Evolutionary conservation across 2,888 invertebrate species (phyloP), one percentile per base, ranked within the genome.

Genomic region (Hedychridium roseum): DNA sequence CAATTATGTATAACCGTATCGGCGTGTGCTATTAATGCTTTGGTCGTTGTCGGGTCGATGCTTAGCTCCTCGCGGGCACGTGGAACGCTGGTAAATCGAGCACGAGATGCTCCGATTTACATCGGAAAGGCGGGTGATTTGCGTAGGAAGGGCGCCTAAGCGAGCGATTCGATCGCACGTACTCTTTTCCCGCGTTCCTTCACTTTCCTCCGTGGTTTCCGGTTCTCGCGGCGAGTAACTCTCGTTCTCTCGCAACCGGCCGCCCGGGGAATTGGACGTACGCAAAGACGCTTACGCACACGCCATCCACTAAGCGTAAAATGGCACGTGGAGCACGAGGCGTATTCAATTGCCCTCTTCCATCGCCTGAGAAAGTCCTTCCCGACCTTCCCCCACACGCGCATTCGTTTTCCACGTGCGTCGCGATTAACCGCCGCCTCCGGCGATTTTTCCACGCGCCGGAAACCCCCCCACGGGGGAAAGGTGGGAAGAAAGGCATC

Each of bases 171-270:
- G 11, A 30, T 30, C 30, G 30, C 30, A 30, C 30, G 30, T 11
- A 11, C 28, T 39, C 28, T 30, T 28, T 39, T 12, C n/a, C 21
- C 38, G 32, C 50, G 43, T 53, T 62, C 43, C 47, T 62, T 69
- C 69, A 68, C 69, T 66, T 66, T 66, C 64, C 50, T 60, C 52
- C 30, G 49, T 47, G 56, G 50, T 50, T 69, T 69, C 69, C 66
- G 60, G 68, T 64, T 65, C 57, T 52, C 57, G 49, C 37, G 53
- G 45, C 57, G 60, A 61, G 53, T 52, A 63, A 61, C 61, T 61
- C 61, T 61, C 61, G 47, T 56, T 61, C 61, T 61, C 49, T 59
- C 56, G 58, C 61, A 27, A 43, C 41, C n/a, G 16, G 5, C 9
- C 23, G 26, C n/a, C 9, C 37, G 20, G n/a, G n/a, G n/a, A n/a